Conservation (phyloP, 2,888 invertebrate species). For the Pterostichus niger region DNA sequence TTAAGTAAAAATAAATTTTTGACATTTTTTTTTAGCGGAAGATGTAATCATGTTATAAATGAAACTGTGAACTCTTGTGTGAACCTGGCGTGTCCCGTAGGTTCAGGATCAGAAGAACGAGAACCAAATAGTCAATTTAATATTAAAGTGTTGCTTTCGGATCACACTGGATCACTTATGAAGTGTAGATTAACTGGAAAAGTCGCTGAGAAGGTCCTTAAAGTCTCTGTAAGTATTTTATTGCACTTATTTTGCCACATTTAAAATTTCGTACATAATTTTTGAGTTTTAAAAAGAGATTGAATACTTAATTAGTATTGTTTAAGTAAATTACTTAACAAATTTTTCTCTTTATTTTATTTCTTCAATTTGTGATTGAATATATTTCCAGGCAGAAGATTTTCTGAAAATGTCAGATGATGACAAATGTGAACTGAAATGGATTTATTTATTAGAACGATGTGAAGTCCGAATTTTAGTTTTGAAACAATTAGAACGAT, state of each 20-base stretch:
- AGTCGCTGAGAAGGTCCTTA: slow-evolving; percentile 81
- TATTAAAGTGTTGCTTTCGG: slow-evolving; percentile 82
- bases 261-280: too few species aligned
- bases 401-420: slow-evolving; percentile 79
- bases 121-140: slow-evolving; percentile 78
- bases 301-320: too few species aligned
- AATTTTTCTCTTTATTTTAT: too few species aligned
- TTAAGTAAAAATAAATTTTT: slow-evolving; percentile 68
- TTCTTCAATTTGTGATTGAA: too few species aligned
- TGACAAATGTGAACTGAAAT: slow-evolving; percentile 80
- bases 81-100: slow-evolving; percentile 75
- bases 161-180: slow-evolving; percentile 84
- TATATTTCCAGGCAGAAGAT: slow-evolving; percentile 76
- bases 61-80: slow-evolving; percentile 72
- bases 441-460: slow-evolving; percentile 83
- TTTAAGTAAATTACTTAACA: too few species aligned
- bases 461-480: slow-evolving; percentile 80
- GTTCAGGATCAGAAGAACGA: slow-evolving; percentile 71
- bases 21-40: slow-evolving; percentile 67
- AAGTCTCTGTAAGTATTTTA: slow-evolving; percentile 78
- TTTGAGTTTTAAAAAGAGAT: too few species aligned
- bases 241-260: too few species aligned
- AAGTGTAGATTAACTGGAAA: slow-evolving; percentile 80
- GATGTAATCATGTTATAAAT: slow-evolving; percentile 70
- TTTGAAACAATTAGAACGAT: slow-evolving; percentile 71